Base-by-base conservation (phyloP, 30 jellyfish, hydroid and myxozoan species). In the Aurelia sp. region DNA sequence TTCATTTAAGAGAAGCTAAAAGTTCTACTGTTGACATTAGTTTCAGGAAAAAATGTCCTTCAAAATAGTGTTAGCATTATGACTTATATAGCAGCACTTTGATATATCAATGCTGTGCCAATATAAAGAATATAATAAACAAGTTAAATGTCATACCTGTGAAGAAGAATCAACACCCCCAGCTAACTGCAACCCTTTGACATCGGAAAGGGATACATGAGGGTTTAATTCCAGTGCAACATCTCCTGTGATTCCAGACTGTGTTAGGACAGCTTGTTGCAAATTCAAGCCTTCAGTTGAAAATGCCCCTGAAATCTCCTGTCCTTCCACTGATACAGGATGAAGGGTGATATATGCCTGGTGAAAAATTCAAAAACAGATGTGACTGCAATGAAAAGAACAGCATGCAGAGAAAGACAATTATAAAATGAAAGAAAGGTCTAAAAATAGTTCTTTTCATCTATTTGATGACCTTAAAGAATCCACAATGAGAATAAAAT, bases 341-440 rank as follows among this genome's bases (percentile, higher is more conserved):
- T 92, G 98, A 55, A 92, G 76, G 51, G 98, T 92, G 18, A 92
- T 88, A 73, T 92, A 92, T 22, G 98, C 97, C 91, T 84, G 82
- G 20, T 20, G 23, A 59, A 12, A 3, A 59, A 59, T 6, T 22
- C 7, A 10, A 13, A 1, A 44, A 44, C 55, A 6, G 13, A 44
- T 9, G 10, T 5, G 15, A 44, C 2, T 40, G 11, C 51, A 8
- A 40, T 40, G 51, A 9, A 7, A 44, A 6, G 0, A 44, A 44
- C 10, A 44, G 55, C 55, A 44, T 44, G 15, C 55, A 5, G 55
- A 44, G 55, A 44, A 44, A 0, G 55, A 44, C 0, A 7, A 6
- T 0, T 3, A 41, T 41, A 41, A 41, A 0, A 0, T 35, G 5
- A 35, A 3, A 35, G 47, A 5, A 41, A 41, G 52, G 7, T 41